These are phyloP conservation scores for Strigamia crassipes DNA, from an alignment of 2,888 invertebrate genomes.

Conservation along the genomic window DNA sequence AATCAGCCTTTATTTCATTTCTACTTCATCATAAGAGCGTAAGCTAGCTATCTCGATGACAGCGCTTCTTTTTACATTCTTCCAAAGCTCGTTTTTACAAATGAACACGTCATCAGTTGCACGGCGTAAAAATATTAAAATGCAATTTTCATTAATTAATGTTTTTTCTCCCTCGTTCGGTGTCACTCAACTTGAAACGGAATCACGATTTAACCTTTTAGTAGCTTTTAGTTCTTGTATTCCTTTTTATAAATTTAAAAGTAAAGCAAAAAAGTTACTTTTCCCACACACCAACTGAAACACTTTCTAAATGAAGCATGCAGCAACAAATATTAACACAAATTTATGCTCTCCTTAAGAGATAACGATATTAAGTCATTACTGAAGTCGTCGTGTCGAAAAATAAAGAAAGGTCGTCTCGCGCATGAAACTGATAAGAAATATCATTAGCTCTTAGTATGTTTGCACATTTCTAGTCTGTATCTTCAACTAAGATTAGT, in stretches of 20 bases:
- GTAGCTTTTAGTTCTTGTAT: too few relatives aligned
- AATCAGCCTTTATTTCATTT: not conserved
- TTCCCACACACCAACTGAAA: not conserved
- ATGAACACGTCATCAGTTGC: conserved; percentile 1
- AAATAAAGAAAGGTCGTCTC: conserved; percentile 22
- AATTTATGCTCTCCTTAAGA: conserved; percentile 24
- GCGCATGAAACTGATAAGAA: conserved; percentile 20
- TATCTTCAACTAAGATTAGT: conserved; percentile 13
- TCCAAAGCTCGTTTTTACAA: not conserved
- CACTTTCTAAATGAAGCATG: not conserved
- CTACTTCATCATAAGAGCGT: not conserved
- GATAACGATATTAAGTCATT: conserved; percentile 29
- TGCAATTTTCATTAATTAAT: not conserved
- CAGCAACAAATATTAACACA: not conserved
- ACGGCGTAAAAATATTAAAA: not conserved
- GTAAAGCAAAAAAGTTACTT: not conserved
- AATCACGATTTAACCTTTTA: not conserved
- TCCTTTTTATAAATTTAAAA: not conserved
- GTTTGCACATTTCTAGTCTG: conserved; percentile 6
- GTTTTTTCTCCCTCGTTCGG: not conserved
- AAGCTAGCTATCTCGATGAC: not conserved
- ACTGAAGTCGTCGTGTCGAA: conserved; percentile 10
- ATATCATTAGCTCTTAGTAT: not conserved
- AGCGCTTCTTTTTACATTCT: not conserved
- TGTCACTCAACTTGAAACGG: not conserved